Conservation (phyloP, 2,113 vertebrate genomes). For the Panthera leo region DNA sequence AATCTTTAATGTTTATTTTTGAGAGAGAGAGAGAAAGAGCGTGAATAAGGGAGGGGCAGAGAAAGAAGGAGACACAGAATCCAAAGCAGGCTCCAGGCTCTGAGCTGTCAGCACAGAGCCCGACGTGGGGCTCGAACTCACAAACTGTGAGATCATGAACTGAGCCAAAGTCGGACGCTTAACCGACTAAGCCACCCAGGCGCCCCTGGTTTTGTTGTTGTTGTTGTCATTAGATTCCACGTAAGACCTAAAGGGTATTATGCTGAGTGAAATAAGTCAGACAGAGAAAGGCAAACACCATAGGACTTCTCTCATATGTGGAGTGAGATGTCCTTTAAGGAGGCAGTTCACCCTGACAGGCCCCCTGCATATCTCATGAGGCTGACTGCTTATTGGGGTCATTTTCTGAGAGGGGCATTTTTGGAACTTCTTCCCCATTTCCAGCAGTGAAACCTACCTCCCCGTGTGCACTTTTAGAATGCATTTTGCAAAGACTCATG, state of each 20-base stretch:
- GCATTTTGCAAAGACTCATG: background rate
- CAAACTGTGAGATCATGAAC: too few species aligned
- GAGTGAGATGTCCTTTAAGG: background rate
- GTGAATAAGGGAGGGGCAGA: too few species aligned
- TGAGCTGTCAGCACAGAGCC: too few species aligned
- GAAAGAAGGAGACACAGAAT: too few species aligned
- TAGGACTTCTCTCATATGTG: background rate
- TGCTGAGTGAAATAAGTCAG: background rate
- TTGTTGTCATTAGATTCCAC: background rate
- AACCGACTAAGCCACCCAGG: too few species aligned
- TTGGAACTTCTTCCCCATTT: background rate
- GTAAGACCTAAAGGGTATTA: background rate
- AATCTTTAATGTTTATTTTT: too few species aligned
- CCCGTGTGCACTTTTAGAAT: background rate
- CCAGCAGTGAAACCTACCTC: background rate
- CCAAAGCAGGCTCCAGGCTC: too few species aligned
- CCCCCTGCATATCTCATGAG: background rate
- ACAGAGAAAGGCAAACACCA: background rate
- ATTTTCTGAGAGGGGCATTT: background rate
- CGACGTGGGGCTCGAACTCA: too few species aligned
- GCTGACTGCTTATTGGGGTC: background rate
- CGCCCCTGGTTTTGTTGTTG: background rate
- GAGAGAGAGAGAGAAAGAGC: too few species aligned
- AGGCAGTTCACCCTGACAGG: rapidly evolving
- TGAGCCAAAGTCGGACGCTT: too few species aligned